These are phyloP conservation scores for Sus scrofa DNA, from an alignment of 2,113 vertebrate species.

Conservation along the genomic window T2T-Sscrofa CM000825.6:72393501-72394000, in stretches of 20 bases:
- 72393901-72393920: background rate
- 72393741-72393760: too few relatives aligned
- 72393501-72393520: background rate
- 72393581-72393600: too few relatives aligned
- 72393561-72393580: too few relatives aligned
- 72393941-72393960: background rate
- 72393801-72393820: background rate
- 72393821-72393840: background rate
- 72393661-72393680: too few relatives aligned
- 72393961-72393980: background rate
- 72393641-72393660: too few relatives aligned
- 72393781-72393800: background rate
- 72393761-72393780: too few relatives aligned
- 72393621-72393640: too few relatives aligned
- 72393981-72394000: background rate
- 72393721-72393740: too few relatives aligned
- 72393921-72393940: background rate
- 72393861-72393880: background rate
- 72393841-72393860: background rate
- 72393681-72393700: too few relatives aligned
- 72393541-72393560: too few relatives aligned
- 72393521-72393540: background rate
- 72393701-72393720: too few relatives aligned
- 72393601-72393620: too few relatives aligned
- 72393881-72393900: background rate